Conservation (phyloP, 2,797 vertebrate genomes). For the Avahi laniger region DNA sequence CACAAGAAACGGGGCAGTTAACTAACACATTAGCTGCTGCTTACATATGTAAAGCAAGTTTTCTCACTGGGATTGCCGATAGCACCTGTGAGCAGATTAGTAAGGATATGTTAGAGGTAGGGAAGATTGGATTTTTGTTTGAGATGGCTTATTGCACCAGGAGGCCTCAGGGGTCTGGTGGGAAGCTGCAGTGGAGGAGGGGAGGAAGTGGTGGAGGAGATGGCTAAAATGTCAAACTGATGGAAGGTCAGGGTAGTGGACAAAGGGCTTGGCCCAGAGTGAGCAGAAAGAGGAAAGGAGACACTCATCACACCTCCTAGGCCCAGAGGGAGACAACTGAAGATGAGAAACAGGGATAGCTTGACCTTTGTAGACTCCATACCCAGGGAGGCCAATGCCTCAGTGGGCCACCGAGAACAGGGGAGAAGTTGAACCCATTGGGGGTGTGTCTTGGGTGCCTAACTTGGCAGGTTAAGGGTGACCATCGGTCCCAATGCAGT, state of each 20-base stretch:
- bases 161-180: not conserved
- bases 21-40: constrained; percentile 43
- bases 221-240: not conserved
- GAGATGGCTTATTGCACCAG: constrained; percentile 6
- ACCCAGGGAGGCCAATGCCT: not conserved
- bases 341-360: not conserved
- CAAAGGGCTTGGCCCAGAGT: not conserved
- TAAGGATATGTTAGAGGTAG: not conserved
- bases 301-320: not conserved
- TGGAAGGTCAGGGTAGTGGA: not conserved
- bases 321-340: not conserved
- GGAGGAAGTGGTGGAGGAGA: not conserved
- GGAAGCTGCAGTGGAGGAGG: not conserved
- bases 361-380: not conserved
- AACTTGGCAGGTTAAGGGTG: not conserved
- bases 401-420: not conserved
- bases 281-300: not conserved
- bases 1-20: constrained; percentile 28
- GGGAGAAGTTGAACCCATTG: not conserved
- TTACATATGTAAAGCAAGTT: constrained; percentile 69
- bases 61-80: constrained; percentile 65
- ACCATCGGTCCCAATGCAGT: rapidly evolving
- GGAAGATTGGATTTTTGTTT: constrained; percentile 57
- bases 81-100: constrained; percentile 52
- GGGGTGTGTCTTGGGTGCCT: not conserved